Base-by-base conservation (phyloP, 1,140 invertebrate species). In the Euwallacea similis region DNA sequence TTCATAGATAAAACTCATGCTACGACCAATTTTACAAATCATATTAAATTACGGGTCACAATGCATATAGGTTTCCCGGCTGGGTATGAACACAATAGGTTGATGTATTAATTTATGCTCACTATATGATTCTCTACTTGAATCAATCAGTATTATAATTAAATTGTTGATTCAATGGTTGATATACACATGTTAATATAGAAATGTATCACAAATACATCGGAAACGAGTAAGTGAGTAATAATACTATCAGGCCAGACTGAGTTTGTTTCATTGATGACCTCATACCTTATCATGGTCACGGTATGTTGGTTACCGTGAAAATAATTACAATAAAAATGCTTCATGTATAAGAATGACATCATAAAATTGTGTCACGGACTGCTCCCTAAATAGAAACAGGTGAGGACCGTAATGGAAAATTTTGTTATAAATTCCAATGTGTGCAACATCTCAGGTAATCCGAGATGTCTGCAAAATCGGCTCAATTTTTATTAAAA, bases 301-400 rank as follows among this genome's bases (percentile, higher is more conserved):
- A 61, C 59, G 33, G 43, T 61, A 61, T 13, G 10, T 42, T n/a
- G 7, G 10, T 10, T 42, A 61, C 42, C 11, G 42, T 43, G 59
- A 61, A 42, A 61, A 60, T 58, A 16, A 42, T 33, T 42, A 33
- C n/a, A 50, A 50, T 16, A 68, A 44, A 69, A 53, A n/a, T 11
- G 11, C 41, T 15, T 47, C 44, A 43, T 61, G 60, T 69, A 58
- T 69, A 69, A 43, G 33, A 58, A 50, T 69, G 66, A 69, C 56
- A 69, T 69, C 66, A 69, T 67, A 42, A 10, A 64, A 64, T 21
- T 64, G 46, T 64, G 61, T 50, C 61, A 64, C 21, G 61, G 61
- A 47, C 46, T 64, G 41, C 61, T n/a, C 61, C 61, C 47, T 47
- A 47, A 64, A 64, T 50, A 16, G 43, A 11, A 21, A 47, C 21